Evolutionary conservation across 2,113 vertebrate species (phyloP), one percentile per base, ranked within the genome.

Genomic region (Corythornis cristatus): DNA sequence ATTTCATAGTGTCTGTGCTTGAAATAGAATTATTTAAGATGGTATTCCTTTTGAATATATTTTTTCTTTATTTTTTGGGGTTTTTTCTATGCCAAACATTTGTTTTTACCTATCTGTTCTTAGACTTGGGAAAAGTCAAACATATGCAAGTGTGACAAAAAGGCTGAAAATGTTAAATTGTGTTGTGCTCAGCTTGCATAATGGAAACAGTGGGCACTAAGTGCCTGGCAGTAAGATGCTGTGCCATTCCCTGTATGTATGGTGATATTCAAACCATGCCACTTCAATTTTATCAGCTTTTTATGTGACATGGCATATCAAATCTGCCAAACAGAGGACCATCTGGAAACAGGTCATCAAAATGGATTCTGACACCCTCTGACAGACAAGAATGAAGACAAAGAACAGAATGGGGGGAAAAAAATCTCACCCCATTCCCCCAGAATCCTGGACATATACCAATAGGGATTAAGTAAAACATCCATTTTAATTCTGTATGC

Each of bases 221-320:
- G 88, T 86, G 68, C 51, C 83, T 96, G 93, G 84, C 89, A 95
- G 40, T 68, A 76, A 84, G 58, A 35, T 22, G 48, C 28, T 80
- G 56, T 85, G 70, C 43, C 57, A 64, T 90, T 88, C 75, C 60
- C 70, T 94, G 45, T 86, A 48, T 83, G 86, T 86, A 37, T 88
- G 77, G 75, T 91, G 93, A 94, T 94, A 95, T 94, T 94, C 94
- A 97, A 95, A 96, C 53, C 92, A 89, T 90, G 91, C 89, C 96
- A 96, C 91, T 97, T 98, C 96, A 96, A 58, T 93, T 98, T 96
- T 95, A 94, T 81, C 62, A 94, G 88, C 84, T 95, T 93, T 96
- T 95, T 90, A 97, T 97, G 79, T 96, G 95, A 98, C 78, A 1
- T 93, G 97, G 93, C 95, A 93, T 91, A 96, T 96, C 78, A 96